These are phyloP conservation scores for Zaprionus capensis DNA, from an alignment of 1,140 invertebrate genomes.

Conservation along the genomic window DNA sequence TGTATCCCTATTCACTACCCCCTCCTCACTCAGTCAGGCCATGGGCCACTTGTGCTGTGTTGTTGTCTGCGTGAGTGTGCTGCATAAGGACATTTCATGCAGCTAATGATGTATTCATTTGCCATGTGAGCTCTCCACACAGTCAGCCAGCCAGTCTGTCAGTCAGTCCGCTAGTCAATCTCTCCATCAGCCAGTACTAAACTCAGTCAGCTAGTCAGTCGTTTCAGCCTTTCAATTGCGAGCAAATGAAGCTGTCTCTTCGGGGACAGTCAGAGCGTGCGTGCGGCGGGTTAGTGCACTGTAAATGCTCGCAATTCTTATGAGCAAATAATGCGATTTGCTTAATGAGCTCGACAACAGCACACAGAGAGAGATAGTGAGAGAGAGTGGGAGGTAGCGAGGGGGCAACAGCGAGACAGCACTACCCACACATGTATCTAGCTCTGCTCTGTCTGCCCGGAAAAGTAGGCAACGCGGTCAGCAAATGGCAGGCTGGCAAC, in stretches of 20 bases:
- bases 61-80: slow-evolving; percentile 19
- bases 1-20: background rate
- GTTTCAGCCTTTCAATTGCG: slow-evolving; percentile 66
- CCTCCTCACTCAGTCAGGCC: slow-evolving; percentile 51
- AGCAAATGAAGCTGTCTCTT: slow-evolving; percentile 71
- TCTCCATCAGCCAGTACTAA: slow-evolving; percentile 11
- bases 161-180: background rate
- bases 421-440: background rate
- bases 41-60: slow-evolving; percentile 57
- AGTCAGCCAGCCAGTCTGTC: slow-evolving; percentile 7
- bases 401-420: background rate
- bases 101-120: slow-evolving; percentile 81
- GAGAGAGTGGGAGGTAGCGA: background rate
- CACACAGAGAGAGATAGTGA: slow-evolving; percentile 12
- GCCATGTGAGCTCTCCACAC: slow-evolving; percentile 37
- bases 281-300: slow-evolving; percentile 59
- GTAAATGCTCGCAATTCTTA: slow-evolving; percentile 66
- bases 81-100: slow-evolving; percentile 67
- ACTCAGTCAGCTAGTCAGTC: slow-evolving; percentile 15
- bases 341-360: slow-evolving; percentile 64
- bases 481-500: slow-evolving; percentile 36
- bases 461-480: slow-evolving; percentile 65
- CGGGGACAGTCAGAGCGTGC: slow-evolving; percentile 54
- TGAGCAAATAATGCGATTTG: slow-evolving; percentile 74
- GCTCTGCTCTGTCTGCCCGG: background rate